Evolutionary conservation across 2,888 invertebrate genomes (phyloP).

Genomic region (Arrhopalites spinosus): DNA sequence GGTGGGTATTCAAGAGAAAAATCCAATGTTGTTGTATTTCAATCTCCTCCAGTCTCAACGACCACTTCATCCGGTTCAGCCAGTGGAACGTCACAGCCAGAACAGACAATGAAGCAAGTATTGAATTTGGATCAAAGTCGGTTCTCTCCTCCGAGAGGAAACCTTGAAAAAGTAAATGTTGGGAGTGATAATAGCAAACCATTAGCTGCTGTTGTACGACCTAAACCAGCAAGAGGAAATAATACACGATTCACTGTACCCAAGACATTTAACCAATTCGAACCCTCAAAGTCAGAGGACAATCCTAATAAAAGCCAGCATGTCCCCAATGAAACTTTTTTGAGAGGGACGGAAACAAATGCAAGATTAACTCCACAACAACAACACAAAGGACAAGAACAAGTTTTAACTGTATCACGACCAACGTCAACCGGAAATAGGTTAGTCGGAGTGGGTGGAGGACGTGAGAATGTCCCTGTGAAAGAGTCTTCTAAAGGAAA

Average conservation of each 20-base stretch:
- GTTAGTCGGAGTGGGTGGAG: neutral
- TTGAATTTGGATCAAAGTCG: neutral
- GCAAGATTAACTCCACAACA: no score
- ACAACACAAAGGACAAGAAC: no score
- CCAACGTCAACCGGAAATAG: neutral
- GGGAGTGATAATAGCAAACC: neutral
- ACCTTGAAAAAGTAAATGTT: neutral
- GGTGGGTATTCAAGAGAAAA: neutral
- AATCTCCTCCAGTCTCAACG: neutral
- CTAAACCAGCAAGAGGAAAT: neutral
- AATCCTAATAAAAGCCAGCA: no score
- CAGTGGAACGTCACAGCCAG: no score
- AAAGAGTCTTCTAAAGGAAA: neutral
- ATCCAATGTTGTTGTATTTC: no score
- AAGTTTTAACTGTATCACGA: no score
- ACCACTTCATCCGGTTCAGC: conserved; percentile 11
- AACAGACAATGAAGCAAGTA: no score
- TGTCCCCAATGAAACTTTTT: no score
- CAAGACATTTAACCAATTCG: conserved; percentile 4
- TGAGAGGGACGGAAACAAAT: neutral
- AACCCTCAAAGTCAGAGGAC: no score
- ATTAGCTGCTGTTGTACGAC: neutral
- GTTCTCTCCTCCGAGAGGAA: neutral
- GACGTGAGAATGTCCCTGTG: no score
- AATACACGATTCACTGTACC: neutral